Evolutionary conservation across 1,140 invertebrate species (phyloP).

Genomic region (Heliconius congener): DNA sequence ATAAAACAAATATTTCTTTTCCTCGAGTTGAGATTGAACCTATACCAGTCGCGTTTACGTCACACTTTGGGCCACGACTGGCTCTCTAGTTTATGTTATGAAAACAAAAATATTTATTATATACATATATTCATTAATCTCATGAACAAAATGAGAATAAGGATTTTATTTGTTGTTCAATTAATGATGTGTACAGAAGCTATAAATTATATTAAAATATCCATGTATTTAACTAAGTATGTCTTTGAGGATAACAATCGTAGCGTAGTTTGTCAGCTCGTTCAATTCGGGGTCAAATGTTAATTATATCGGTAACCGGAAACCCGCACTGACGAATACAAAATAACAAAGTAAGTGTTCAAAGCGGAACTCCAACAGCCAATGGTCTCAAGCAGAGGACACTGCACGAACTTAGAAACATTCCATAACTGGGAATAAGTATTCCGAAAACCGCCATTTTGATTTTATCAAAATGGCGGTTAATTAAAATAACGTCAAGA

Average conservation of each 20-base stretch:
- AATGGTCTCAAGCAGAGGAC: slow-evolving; percentile 53
- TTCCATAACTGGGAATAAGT: background rate
- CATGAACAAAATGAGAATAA: background rate
- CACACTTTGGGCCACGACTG: too few species aligned
- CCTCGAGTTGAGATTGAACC: too few species aligned
- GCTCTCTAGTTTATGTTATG: too few species aligned
- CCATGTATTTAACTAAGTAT: background rate
- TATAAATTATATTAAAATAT: background rate
- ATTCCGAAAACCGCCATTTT: background rate
- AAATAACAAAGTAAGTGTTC: slow-evolving; percentile 57
- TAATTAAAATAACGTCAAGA: background rate
- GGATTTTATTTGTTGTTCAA: background rate
- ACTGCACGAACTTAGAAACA: slow-evolving; percentile 34
- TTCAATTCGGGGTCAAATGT: slow-evolving; percentile 72
- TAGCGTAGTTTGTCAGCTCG: slow-evolving; percentile 40
- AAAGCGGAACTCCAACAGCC: slow-evolving; percentile 59
- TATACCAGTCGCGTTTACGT: too few species aligned
- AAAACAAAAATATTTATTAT: too few species aligned
- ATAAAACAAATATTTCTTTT: too few species aligned
- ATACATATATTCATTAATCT: background rate
- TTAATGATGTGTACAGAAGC: background rate
- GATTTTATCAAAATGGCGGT: too few species aligned
- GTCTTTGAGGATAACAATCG: slow-evolving; percentile 40
- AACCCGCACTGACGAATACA: slow-evolving; percentile 71
- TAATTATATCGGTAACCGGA: slow-evolving; percentile 76